Conservation (phyloP, 92 coral and sea anemone species). For the Epizoanthus illoricatus region DNA sequence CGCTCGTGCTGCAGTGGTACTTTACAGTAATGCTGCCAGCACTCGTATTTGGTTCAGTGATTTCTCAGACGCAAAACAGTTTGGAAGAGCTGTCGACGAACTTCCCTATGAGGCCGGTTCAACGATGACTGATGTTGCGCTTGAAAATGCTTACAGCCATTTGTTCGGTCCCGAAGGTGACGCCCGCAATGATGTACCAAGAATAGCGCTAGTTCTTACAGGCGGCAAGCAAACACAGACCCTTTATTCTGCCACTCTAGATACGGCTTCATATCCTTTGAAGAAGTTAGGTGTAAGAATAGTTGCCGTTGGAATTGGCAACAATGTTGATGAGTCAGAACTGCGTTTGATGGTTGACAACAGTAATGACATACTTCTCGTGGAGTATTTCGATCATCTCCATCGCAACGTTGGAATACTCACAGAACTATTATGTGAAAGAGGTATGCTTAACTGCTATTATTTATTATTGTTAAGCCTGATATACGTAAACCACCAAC, state of each 20-base stretch:
- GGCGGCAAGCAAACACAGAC: constrained; percentile 25
- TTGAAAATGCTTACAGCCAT: constrained; percentile 28
- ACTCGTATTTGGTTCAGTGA: constrained; percentile 40
- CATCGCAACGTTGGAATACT: not conserved
- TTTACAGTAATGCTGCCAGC: constrained; percentile 25
- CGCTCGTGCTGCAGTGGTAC: constrained; percentile 19
- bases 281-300: constrained; percentile 19
- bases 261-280: constrained; percentile 29
- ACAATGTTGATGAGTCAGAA: constrained; percentile 7
- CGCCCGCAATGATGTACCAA: constrained; percentile 1
- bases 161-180: constrained; percentile 27
- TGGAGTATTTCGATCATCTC: constrained; percentile 17
- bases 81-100: constrained; percentile 9
- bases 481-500: no score
- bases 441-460: not conserved
- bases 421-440: constrained; percentile 7
- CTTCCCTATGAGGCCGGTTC: constrained; percentile 21
- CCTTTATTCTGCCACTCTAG: constrained; percentile 18
- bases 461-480: no score
- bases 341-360: constrained; percentile 15
- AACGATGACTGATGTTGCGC: constrained; percentile 15
- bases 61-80: constrained; percentile 21
- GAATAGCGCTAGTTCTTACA: constrained; percentile 16
- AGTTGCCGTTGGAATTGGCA: constrained; percentile 25
- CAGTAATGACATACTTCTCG: constrained; percentile 9